phyloP scores from a whole-genome alignment of 2,113 vertebrate species.

The Dipodomys ordii region DNA sequence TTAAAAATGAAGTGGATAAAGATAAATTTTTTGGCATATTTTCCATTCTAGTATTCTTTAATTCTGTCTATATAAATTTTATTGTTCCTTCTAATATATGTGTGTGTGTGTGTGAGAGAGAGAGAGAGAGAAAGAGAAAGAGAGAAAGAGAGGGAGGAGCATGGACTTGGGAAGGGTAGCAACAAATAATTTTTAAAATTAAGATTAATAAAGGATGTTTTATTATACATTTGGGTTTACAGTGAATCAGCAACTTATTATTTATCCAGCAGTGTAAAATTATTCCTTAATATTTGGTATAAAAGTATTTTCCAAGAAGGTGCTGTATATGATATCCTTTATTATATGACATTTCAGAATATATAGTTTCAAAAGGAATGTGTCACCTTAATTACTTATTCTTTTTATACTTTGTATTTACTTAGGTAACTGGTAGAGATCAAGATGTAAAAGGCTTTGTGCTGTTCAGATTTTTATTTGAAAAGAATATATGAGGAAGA shows the following conservation, averaged over 20 bases:
- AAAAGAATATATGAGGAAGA: conserved; percentile 40
- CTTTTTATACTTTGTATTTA: conserved; percentile 23
- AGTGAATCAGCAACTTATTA: conserved; percentile 22
- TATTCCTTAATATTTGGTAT: conserved; percentile 45
- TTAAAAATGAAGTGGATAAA: conserved; percentile 22
- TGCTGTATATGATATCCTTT: neutral
- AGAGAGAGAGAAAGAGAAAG: fast-evolving
- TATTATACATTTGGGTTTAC: neutral
- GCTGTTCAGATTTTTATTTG: conserved; percentile 42
- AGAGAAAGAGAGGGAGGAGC: neutral
- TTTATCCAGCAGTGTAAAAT: neutral
- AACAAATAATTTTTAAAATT: no score
- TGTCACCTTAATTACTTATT: conserved; percentile 34
- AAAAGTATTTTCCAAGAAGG: conserved; percentile 29
- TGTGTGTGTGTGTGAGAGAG: no score
- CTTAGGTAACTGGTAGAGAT: conserved; percentile 13
- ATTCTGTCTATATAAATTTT: conserved; percentile 15
- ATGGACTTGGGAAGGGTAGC: neutral
- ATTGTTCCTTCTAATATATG: neutral
- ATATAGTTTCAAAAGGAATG: conserved; percentile 1
- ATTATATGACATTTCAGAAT: conserved; percentile 22
- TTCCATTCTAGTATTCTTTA: neutral
- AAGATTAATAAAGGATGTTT: neutral
- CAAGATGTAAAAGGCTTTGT: neutral
- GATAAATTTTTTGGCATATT: conserved; percentile 25